Base-by-base conservation (phyloP, 2,797 vertebrate genomes). In the Bovichtus diacanthus region DNA sequence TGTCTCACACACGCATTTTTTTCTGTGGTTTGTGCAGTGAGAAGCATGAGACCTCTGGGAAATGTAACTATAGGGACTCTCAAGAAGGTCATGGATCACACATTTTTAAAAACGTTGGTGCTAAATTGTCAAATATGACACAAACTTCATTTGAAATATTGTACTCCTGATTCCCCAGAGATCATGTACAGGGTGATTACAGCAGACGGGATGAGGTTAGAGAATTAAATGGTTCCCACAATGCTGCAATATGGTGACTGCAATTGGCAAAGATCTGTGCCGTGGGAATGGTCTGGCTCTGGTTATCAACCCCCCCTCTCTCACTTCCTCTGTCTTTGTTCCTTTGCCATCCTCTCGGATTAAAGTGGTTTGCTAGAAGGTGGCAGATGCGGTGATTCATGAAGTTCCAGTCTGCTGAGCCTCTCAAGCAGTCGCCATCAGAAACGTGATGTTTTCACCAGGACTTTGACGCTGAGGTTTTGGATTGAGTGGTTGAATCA, bases 251-350 rank as follows among this genome's bases (percentile, higher is more conserved):
- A 66, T 85, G 50, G 85, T 78, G 81, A 85, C 65, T 83, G 77
- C 76, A 81, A 85, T 78, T 84, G 81, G 78, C 66, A 78, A 70
- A 88, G 55, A 68, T 77, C 63, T 76, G 65, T 89, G 72, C 88
- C 41, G 9, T 83, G 50, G 67, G 71, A 82, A 59, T 58, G 60
- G 76, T 86, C 85, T 92, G 88, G 82, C 89, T 88, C 78, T 81
- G 41, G 85, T 91, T 90, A 89, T 83, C 77, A 72, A 59, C 53
- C 58, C 44, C 36, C 18, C 9, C 10, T 27, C 44, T 44, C 58
- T 76, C 29, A 41, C 62, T 74, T 66, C 69, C 54, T 79, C 39
- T 21, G 50, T 27, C 74, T 78, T 80, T 84, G 68, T 78, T 88
- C 44, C 49, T 53, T 31, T 81, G 60, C 69, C 69, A 63, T 77